Conservation (phyloP, 2,113 vertebrate species). For the Thunnus maccoyii region DNA sequence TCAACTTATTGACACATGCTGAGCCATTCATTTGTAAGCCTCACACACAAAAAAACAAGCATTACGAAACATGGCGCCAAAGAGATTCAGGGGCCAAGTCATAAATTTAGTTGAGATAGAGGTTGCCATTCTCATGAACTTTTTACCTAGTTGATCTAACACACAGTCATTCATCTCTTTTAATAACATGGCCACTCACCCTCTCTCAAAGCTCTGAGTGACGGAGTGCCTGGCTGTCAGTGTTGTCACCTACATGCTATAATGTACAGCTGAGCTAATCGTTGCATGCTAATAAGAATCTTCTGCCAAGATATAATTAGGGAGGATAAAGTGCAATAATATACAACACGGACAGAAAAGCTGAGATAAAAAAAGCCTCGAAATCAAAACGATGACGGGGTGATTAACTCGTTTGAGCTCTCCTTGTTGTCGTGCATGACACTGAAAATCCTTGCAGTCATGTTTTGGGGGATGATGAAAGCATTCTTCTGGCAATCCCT, state of each 20-base stretch:
- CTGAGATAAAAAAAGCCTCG: background rate
- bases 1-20: conserved; percentile 61
- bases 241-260: conserved; percentile 9
- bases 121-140: conserved; percentile 79
- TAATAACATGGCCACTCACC: conserved; percentile 27
- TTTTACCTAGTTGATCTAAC: conserved; percentile 75
- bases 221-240: conserved; percentile 38
- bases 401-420: conserved; percentile 68
- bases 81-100: conserved; percentile 63
- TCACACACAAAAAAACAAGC: conserved; percentile 62
- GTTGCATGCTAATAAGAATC: conserved; percentile 8
- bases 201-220: conserved; percentile 34
- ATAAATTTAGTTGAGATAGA: conserved; percentile 77
- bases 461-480: conserved; percentile 83
- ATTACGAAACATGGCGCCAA: conserved; percentile 73
- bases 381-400: conserved; percentile 51
- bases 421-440: conserved; percentile 46
- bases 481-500: conserved; percentile 84
- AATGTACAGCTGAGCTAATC: conserved; percentile 5
- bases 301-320: conserved; percentile 30
- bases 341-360: background rate
- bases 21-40: conserved; percentile 52
- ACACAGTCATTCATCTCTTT: conserved; percentile 66
- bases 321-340: background rate
- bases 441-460: conserved; percentile 65